Evolutionary conservation across 1,140 invertebrate species (phyloP).

Genomic region (Pinna nobilis): DNA sequence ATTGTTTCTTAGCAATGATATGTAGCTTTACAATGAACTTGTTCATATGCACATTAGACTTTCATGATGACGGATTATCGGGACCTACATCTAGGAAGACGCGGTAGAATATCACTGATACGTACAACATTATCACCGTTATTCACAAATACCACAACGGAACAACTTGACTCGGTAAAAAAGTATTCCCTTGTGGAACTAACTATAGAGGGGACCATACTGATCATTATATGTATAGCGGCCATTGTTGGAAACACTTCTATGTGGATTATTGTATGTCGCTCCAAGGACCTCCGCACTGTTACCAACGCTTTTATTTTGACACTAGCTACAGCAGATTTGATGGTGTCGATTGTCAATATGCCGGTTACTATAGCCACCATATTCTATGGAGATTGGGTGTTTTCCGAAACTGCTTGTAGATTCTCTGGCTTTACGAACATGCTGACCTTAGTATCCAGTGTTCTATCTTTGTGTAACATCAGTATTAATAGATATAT

Average conservation of each 20-base stretch:
- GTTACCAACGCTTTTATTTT: slow-evolving; percentile 40
- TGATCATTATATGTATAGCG: slow-evolving; percentile 43
- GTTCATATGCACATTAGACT: too few species aligned
- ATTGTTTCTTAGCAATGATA: too few species aligned
- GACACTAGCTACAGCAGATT: slow-evolving; percentile 34
- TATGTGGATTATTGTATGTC: slow-evolving; percentile 52
- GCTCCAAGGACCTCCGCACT: slow-evolving; percentile 29
- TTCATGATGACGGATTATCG: too few species aligned
- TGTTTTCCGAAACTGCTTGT: slow-evolving; percentile 18
- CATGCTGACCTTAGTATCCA: slow-evolving; percentile 37
- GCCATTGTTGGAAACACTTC: slow-evolving; percentile 50
- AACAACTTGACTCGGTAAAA: too few species aligned
- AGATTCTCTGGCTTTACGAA: slow-evolving; percentile 32
- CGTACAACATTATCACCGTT: too few species aligned
- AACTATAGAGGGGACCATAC: slow-evolving; percentile 37
- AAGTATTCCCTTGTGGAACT: slow-evolving; percentile 37
- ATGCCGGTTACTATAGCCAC: slow-evolving; percentile 46
- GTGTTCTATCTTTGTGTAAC: slow-evolving; percentile 41
- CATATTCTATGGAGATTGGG: slow-evolving; percentile 32
- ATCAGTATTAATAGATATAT: slow-evolving; percentile 44
- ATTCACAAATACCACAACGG: too few species aligned
- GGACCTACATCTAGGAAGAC: too few species aligned
- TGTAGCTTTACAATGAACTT: too few species aligned
- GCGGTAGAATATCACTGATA: too few species aligned
- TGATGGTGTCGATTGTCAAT: slow-evolving; percentile 43